These are phyloP conservation scores for Manis pentadactyla DNA, from an alignment of 2,797 vertebrate genomes.

Conservation along the genomic window DNA sequence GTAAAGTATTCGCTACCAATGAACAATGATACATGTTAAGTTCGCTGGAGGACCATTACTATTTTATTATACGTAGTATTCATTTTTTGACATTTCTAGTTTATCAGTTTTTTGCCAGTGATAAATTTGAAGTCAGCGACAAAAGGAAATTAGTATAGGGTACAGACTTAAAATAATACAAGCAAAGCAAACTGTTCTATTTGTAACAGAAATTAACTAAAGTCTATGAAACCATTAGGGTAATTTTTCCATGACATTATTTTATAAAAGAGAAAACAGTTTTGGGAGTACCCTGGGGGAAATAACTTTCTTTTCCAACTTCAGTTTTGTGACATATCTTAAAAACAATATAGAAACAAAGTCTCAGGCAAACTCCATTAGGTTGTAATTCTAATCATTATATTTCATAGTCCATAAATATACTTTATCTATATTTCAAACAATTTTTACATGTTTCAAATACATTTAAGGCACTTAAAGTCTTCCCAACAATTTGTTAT, in stretches of 20 bases:
- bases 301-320: conserved; percentile 18
- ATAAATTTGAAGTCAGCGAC: conserved; percentile 11
- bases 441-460: conserved; percentile 4
- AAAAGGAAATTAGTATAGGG: background rate
- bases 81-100: conserved; percentile 44
- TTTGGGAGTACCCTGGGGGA: background rate
- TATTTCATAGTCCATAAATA: background rate
- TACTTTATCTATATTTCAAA: conserved; percentile 6
- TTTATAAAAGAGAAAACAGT: background rate
- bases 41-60: background rate
- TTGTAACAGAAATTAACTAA: conserved; percentile 43
- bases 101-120: background rate
- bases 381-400: conserved; percentile 23
- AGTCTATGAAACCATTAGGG: background rate
- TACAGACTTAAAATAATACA: conserved; percentile 45
- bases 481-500: background rate
- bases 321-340: conserved; percentile 41
- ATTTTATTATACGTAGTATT: background rate
- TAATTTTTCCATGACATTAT: background rate
- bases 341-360: conserved; percentile 57
- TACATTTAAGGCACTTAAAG: conserved; percentile 30
- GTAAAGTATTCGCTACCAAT: conserved; percentile 6
- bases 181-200: conserved; percentile 44
- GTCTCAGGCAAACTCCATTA: conserved; percentile 31
- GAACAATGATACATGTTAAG: background rate